These are phyloP conservation scores for Heliothis virescens DNA, from an alignment of 1,140 invertebrate genomes.

Conservation along the genomic window DNA sequence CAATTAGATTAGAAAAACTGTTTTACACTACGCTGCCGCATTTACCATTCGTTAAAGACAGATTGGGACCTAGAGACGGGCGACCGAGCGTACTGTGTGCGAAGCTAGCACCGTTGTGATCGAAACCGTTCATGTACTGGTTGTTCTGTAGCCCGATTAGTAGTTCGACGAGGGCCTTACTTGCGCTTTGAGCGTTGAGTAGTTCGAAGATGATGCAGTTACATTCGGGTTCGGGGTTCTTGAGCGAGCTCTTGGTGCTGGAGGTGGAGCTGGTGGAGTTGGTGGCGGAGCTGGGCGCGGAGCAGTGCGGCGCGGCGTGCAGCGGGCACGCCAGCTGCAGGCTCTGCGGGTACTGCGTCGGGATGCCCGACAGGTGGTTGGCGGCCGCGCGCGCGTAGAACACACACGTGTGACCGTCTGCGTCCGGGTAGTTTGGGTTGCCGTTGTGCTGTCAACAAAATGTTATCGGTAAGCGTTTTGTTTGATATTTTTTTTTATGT, in stretches of 20 bases:
- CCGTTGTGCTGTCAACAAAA: conserved; percentile 81
- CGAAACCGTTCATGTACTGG: conserved; percentile 76
- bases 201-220: conserved; percentile 83
- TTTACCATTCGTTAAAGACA: conserved; percentile 79
- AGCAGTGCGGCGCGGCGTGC: conserved; percentile 68
- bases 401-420: conserved; percentile 82
- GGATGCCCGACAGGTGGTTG: conserved; percentile 80
- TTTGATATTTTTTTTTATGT: too few relatives aligned
- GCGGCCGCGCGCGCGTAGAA: conserved; percentile 83
- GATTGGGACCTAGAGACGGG: conserved; percentile 65
- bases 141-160: conserved; percentile 82
- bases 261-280: conserved; percentile 76
- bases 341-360: conserved; percentile 76
- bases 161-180: conserved; percentile 81
- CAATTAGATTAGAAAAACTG: conserved; percentile 48
- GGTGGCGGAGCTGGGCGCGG: conserved; percentile 63
- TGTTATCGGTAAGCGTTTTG: background rate
- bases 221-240: conserved; percentile 77
- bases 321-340: conserved; percentile 80
- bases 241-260: conserved; percentile 70
- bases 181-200: conserved; percentile 78
- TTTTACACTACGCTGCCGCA: conserved; percentile 80
- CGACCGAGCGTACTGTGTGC: conserved; percentile 65
- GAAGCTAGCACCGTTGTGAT: conserved; percentile 56
- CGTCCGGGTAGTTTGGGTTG: conserved; percentile 84